These are phyloP conservation scores for Laupala kohalensis DNA, from an alignment of 1,140 invertebrate species.

Conservation along the genomic window DNA sequence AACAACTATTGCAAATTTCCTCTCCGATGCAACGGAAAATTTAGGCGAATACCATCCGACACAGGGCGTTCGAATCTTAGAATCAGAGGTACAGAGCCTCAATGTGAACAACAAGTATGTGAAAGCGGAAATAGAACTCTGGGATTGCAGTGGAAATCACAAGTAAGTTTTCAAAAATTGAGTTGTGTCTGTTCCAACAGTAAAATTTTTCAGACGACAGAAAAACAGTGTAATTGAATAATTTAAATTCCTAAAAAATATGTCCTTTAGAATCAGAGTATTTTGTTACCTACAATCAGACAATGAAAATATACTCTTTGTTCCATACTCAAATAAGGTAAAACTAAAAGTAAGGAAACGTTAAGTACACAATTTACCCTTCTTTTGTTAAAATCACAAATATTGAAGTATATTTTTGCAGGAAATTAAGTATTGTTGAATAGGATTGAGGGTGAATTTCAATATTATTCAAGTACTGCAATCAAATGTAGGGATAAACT, in stretches of 20 bases:
- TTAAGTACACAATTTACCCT: too few species aligned
- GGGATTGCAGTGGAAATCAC: conserved; percentile 56
- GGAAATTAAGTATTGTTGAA: too few species aligned
- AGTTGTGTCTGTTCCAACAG: not conserved
- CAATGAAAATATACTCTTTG: not conserved
- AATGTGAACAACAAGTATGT: conserved; percentile 33
- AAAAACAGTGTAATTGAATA: too few species aligned
- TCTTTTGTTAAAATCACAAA: too few species aligned
- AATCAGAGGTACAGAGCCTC: conserved; percentile 46
- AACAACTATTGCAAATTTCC: conserved; percentile 47
- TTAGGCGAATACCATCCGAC: conserved; percentile 49
- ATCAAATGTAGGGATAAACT: too few species aligned
- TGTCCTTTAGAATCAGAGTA: not conserved
- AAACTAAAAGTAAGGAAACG: too few species aligned
- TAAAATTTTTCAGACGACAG: too few species aligned
- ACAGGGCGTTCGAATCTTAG: conserved; percentile 50
- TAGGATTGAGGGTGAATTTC: too few species aligned
- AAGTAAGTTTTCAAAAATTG: conserved; percentile 31
- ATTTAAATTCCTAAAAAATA: too few species aligned
- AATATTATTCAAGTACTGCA: too few species aligned
- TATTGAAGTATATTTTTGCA: too few species aligned
- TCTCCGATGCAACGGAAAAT: conserved; percentile 48
- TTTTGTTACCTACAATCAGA: not conserved
- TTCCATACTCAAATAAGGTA: too few species aligned
- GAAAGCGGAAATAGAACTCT: conserved; percentile 50